Base-by-base conservation (phyloP, 2,888 invertebrate genomes). In the Agriotes lineatus region DNA sequence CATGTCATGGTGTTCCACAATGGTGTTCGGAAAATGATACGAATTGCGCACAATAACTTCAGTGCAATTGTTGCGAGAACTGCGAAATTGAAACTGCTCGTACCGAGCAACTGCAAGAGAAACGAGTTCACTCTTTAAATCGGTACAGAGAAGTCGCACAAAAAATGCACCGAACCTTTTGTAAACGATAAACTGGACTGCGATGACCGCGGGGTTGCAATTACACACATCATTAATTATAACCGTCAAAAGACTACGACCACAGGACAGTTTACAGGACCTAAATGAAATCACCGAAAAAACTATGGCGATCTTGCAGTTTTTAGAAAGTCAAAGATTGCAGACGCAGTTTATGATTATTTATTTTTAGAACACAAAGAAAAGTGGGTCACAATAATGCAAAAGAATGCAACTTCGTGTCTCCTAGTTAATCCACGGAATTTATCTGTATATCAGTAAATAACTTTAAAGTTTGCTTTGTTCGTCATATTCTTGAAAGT, bases 31-130 rank as follows among this genome's bases (percentile, higher is more conserved):
- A n/a, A 20, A 45, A 45, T 20, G 19, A 45, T 45, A n/a, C 45
- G 20, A 45, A 45, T 45, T 19, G 45, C 20, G 19, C 20, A 19
- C 9, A 19, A 39, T 39, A 39, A 39, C 12, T 42, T 16, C 22
- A 25, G 18, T 48, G 48, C 25, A 48, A 48, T 10, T 22, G 22
- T 48, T 12, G 45, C 45, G 45, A 19, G 45, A 45, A 48, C 12
- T 48, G 22, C 20, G 22, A 48, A 48, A 25, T 48, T 48, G 48
- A 48, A 48, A 48, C 48, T 25, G 12, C 48, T 5, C 2, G n/a
- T 10, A n/a, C 12, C 2, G 37, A 37, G 14, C 12, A 9, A 2
- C 2, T 5, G 42, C 5, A 14, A 12, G 10, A 42, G 16, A 12
- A 14, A 14, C 42, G 14, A 18, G 18, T 42, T 42, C 16, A 42